Evolutionary conservation across 2,888 invertebrate species (phyloP), one percentile per base, ranked within the genome.

Genomic region (Eristalis intricaria): DNA sequence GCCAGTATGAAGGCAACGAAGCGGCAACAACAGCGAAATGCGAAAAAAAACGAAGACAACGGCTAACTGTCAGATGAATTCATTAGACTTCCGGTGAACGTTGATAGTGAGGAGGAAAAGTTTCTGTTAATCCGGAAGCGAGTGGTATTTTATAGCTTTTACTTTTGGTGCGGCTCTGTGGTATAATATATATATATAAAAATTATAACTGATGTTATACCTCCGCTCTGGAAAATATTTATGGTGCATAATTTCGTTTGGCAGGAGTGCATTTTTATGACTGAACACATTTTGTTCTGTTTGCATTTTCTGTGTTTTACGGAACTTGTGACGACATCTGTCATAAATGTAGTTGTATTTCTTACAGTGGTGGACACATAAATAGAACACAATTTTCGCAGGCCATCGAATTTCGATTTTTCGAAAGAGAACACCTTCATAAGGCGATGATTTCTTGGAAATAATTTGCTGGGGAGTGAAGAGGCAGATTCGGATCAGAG

Each of bases 171-270:
- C 56, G 22, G 13, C 22, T 60, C 4, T n/a, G 26, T 19, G n/a
- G 61, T 32, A 61, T n/a, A n/a, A n/a, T n/a, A n/a, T n/a, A n/a
- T n/a, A n/a, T 32, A 40, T 61, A 69, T n/a, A 8, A 61, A 43
- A 77, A 69, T 69, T 77, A 77, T 69, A n/a, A 50, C 26, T 26
- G 26, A 77, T 50, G 50, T 68, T 77, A 32, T 35, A 15, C 35
- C 61, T 63, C 65, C 29, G n/a, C 11, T 32, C 50, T 1, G n/a
- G 65, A 2, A 50, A n/a, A 50, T 19, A 8, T 19, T 50, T 19
- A 8, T 19, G 5, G 19, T 50, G n/a, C n/a, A 50, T 50, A 43
- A 43, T 7, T 43, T 43, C 15, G 13, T 43, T 43, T n/a, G 4
- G 2, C 38, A 13, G 43, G 15, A n/a, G 15, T 43, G 43, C 19